Evolutionary conservation across 2,888 invertebrate genomes (phyloP).

Genomic region (Bedellia somnulentella): DNA sequence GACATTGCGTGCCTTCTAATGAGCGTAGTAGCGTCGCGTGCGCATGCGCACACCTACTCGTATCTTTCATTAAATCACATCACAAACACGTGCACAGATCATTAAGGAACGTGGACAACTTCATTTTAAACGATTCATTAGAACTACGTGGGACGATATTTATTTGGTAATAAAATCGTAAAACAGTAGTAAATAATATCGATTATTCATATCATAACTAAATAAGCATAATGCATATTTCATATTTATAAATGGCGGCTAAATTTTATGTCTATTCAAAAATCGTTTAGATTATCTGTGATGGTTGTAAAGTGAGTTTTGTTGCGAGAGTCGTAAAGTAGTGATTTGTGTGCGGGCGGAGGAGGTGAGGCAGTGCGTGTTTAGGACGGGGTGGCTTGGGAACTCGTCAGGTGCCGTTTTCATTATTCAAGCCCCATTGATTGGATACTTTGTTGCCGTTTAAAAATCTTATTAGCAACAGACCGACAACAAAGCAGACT

Average conservation of each 20-base stretch:
- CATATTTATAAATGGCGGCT: no score
- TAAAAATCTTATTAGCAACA: constrained; percentile 60
- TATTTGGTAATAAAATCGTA: no score
- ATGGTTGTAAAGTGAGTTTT: constrained; percentile 16
- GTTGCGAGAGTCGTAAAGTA: constrained; percentile 18
- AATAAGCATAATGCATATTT: no score
- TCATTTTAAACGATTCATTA: no score
- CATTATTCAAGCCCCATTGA: constrained; percentile 61
- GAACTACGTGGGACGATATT: no score
- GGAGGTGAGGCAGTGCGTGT: constrained; percentile 38
- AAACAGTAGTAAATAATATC: no score
- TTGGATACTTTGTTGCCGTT: constrained; percentile 60
- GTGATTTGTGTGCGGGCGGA: constrained; percentile 18
- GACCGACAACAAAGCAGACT: constrained; percentile 37
- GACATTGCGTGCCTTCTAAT: constrained; percentile 53
- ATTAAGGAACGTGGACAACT: no score
- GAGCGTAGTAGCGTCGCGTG: constrained; percentile 42
- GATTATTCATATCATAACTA: no score
- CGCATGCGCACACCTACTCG: constrained; percentile 31
- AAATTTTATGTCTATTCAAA: constrained; percentile 29
- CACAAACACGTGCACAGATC: constrained; percentile 17
- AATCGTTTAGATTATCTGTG: constrained; percentile 12
- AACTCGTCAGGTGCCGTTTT: constrained; percentile 53
- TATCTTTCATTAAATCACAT: constrained; percentile 24
- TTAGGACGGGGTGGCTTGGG: constrained; percentile 44